Conservation (phyloP, 2,797 vertebrate genomes). For the Phalloptychus januarius region DNA sequence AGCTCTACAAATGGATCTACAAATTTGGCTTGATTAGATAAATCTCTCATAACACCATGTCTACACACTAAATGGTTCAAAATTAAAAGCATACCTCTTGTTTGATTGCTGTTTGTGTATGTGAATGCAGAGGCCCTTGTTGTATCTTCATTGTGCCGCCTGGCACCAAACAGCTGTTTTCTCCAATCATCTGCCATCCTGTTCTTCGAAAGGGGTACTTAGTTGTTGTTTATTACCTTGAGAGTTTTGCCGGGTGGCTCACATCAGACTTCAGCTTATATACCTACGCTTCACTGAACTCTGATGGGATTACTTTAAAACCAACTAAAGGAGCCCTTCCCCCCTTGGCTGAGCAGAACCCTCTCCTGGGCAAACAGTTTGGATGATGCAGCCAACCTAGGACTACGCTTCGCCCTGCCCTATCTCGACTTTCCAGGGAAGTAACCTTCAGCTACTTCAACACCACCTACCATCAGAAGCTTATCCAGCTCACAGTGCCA, state of each 20-base stretch:
- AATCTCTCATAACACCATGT: not conserved
- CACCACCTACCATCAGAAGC: not conserved
- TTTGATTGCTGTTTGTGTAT: conserved; percentile 82
- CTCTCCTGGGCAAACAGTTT: not conserved
- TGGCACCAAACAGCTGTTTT: conserved; percentile 74
- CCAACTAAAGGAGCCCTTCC: conserved; percentile 25
- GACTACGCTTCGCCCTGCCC: not conserved
- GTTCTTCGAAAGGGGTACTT: conserved; percentile 23
- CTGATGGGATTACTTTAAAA: conserved; percentile 62
- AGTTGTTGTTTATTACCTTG: conserved; percentile 36
- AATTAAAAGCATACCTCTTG: conserved; percentile 56
- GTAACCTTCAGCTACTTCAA: not conserved
- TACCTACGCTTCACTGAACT: conserved; percentile 42
- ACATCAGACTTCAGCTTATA: conserved; percentile 61
- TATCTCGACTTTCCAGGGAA: not conserved
- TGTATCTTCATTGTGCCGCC: conserved; percentile 79
- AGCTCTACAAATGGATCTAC: not conserved
- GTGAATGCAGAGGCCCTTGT: conserved; percentile 77
- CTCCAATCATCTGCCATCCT: conserved; percentile 84
- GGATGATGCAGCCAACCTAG: not conserved
- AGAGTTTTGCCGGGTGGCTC: not conserved
- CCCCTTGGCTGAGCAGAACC: not conserved
- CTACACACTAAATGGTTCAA: not conserved
- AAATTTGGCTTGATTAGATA: not conserved
- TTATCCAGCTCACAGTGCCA: not conserved